A percentile compares a stretch with the other conserved stretches of the same genome.
phyloP scores from a whole-genome alignment of 2,797 vertebrate species.

The Benthosema pterotum region DNA sequence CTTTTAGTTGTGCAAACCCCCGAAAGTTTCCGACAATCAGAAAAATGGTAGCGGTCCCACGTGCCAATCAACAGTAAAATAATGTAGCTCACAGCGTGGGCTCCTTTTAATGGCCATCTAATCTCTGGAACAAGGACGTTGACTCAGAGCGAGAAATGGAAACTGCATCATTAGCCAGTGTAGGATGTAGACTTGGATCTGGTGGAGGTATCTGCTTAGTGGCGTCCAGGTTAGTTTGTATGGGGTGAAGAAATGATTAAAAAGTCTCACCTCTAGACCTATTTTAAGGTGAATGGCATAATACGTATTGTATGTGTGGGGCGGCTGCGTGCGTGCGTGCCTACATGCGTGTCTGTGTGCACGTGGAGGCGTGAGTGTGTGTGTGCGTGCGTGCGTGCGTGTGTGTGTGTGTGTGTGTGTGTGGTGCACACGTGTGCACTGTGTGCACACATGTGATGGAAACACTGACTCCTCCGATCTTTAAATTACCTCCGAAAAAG shows the following conservation, averaged over 20 bases:
- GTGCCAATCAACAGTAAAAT: conserved; percentile 38
- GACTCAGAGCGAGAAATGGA: conserved; percentile 33
- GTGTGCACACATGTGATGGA: conserved; percentile 65
- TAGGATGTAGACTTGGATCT: conserved; percentile 36
- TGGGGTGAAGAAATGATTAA: conserved; percentile 61
- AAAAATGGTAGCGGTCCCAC: conserved; percentile 8
- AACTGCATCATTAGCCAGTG: conserved; percentile 44
- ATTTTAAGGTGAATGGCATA: conserved; percentile 26
- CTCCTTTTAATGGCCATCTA: conserved; percentile 44
- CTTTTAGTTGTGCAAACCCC: too few relatives aligned
- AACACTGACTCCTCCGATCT: conserved; percentile 79
- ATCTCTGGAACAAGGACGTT: conserved; percentile 43
- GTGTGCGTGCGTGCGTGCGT: conserved; percentile 23
- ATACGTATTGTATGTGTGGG: not conserved
- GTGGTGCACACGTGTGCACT: too few relatives aligned
- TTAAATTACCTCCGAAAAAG: conserved; percentile 77
- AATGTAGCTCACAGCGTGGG: conserved; percentile 40
- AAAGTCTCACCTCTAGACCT: conserved; percentile 59
- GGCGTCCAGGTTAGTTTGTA: conserved; percentile 43
- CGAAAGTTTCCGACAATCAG: conserved; percentile 20
- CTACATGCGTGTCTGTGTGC: conserved; percentile 6
- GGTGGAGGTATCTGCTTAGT: conserved; percentile 48
- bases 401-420: conserved; percentile 27
- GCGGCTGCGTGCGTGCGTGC: not conserved
- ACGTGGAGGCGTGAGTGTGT: conserved; percentile 13